A percentile compares a stretch with the other conserved stretches of the same genome.
Evolutionary conservation across 2,113 vertebrate genomes (phyloP).

Genomic region (Orthonyx spaldingii): DNA sequence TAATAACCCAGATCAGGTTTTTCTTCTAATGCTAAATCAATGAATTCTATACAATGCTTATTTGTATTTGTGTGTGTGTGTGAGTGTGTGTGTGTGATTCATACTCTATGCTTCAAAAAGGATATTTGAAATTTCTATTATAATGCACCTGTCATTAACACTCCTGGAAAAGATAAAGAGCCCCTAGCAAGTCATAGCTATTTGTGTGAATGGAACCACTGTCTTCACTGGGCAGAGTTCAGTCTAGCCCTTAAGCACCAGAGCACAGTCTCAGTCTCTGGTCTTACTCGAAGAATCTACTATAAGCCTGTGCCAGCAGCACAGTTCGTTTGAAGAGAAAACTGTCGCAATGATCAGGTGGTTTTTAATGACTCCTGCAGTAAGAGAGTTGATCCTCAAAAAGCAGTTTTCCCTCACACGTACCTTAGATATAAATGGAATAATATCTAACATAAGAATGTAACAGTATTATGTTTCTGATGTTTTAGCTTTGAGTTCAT

Average conservation of each 20-base stretch:
- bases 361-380: neutral
- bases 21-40: neutral
- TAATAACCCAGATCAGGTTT: neutral
- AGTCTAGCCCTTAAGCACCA: neutral
- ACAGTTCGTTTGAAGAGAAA: neutral
- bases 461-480: neutral
- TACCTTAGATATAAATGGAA: neutral
- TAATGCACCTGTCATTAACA: neutral
- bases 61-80: no score
- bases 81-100: neutral
- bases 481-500: constrained; percentile 5
- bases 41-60: neutral
- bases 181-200: neutral
- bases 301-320: neutral
- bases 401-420: neutral
- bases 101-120: neutral
- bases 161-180: neutral
- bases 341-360: rapidly evolving
- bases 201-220: neutral
- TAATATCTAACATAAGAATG: neutral
- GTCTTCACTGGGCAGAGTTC: neutral
- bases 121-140: neutral
- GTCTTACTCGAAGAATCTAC: neutral
- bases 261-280: neutral
- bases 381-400: neutral